phyloP scores from a whole-genome alignment of 2,797 vertebrate genomes.

The Enteromius paludinosus region DNA sequence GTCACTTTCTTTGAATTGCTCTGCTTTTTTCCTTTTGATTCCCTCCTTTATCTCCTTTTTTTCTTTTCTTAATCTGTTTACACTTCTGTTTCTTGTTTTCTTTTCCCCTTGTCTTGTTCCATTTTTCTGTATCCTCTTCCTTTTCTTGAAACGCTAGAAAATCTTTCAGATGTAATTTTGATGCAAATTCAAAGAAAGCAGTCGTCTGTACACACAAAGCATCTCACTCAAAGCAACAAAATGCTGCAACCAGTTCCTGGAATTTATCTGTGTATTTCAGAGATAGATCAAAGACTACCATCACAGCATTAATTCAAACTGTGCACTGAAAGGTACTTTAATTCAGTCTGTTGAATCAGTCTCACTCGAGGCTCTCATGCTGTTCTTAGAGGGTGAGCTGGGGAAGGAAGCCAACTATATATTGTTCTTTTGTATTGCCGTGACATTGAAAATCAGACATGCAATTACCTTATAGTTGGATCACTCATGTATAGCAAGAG shows the following conservation, averaged over 20 bases:
- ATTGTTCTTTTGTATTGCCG: constrained; percentile 21
- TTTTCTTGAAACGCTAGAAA: neutral
- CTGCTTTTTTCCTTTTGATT: neutral
- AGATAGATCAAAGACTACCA: constrained; percentile 6
- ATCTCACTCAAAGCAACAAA: constrained; percentile 20
- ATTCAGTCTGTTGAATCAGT: constrained; percentile 6
- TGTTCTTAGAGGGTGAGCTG: constrained; percentile 6
- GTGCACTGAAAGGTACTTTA: constrained; percentile 21
- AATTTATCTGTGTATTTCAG: neutral
- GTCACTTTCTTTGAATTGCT: neutral
- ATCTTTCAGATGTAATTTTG: neutral
- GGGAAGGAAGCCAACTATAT: neutral
- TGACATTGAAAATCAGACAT: constrained; percentile 26
- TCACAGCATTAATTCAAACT: constrained; percentile 18
- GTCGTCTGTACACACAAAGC: neutral
- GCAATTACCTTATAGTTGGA: constrained; percentile 23
- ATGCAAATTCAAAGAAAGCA: constrained; percentile 16
- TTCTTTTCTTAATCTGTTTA: neutral
- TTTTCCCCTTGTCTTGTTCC: neutral
- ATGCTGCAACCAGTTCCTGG: neutral
- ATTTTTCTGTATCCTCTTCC: neutral
- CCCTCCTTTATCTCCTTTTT: neutral
- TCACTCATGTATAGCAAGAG: neutral
- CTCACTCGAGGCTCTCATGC: neutral
- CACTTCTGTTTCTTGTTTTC: neutral